Evolutionary conservation across 2,888 invertebrate genomes (phyloP).

Genomic region (Eupithecia dodoneata): DNA sequence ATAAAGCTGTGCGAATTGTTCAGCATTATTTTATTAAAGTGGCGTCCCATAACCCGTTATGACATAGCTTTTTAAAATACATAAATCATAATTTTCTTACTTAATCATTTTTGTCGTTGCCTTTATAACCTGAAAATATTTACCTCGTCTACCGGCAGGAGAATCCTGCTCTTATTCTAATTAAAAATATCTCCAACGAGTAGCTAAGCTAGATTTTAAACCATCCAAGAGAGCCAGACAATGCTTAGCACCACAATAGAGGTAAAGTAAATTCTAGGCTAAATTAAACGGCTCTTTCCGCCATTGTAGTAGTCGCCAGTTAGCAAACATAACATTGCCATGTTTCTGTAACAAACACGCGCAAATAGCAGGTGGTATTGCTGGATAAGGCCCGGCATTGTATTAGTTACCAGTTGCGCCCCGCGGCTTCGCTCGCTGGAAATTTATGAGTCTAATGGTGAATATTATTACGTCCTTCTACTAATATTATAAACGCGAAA

Average conservation of each 20-base stretch:
- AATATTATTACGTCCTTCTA: too few species aligned
- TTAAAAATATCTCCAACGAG: background rate
- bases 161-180: background rate
- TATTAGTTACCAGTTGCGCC: conserved; percentile 22
- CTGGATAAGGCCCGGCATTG: conserved; percentile 43
- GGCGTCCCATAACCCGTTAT: background rate
- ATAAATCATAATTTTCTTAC: too few species aligned
- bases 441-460: too few species aligned
- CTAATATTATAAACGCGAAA: too few species aligned
- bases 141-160: background rate
- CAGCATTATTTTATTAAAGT: too few species aligned
- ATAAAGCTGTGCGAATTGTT: too few species aligned
- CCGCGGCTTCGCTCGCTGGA: too few species aligned
- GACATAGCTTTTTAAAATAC: background rate
- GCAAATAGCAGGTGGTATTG: conserved; percentile 34
- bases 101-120: background rate
- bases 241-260: conserved; percentile 4
- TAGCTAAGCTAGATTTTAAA: background rate
- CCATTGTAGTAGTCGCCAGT: conserved; percentile 15
- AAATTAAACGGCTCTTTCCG: conserved; percentile 14
- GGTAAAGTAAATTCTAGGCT: conserved; percentile 10
- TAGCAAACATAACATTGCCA: conserved; percentile 4
- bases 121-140: background rate
- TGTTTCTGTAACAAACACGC: conserved; percentile 27
- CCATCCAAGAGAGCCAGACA: conserved; percentile 4